Percentiles rank a stretch among this genome's conserved stretches.
Conservation (phyloP, 2,113 vertebrate species). For the Sylvia atricapilla region DNA sequence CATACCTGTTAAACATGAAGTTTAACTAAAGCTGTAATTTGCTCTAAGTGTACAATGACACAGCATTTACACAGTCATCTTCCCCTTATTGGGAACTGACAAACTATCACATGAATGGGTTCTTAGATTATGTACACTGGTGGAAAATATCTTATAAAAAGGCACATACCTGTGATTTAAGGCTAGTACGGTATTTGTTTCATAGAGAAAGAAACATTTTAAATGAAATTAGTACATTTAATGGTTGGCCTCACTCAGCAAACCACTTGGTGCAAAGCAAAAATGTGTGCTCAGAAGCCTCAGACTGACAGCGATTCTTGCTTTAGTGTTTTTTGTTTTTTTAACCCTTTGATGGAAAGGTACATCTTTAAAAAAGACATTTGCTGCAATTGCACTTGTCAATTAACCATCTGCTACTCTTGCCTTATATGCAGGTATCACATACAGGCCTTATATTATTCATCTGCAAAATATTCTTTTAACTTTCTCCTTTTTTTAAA, state of each 20-base stretch:
- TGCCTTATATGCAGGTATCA: not conserved
- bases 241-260: conserved; percentile 26
- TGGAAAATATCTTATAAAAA: conserved; percentile 76
- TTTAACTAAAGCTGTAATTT: conserved; percentile 37
- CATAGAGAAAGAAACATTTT: conserved; percentile 57
- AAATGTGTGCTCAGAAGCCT: conserved; percentile 55
- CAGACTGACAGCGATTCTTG: conserved; percentile 56
- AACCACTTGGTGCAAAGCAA: conserved; percentile 59
- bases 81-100: not conserved
- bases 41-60: conserved; percentile 35
- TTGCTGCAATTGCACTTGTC: conserved; percentile 34
- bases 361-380: conserved; percentile 44
- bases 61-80: conserved; percentile 14
- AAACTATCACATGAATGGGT: conserved; percentile 26
- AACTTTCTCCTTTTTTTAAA: conserved; percentile 61
- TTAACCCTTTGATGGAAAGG: not conserved
- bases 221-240: conserved; percentile 54
- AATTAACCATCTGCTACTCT: conserved; percentile 13
- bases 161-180: conserved; percentile 89
- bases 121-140: conserved; percentile 64
- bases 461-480: conserved; percentile 71
- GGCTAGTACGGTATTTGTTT: conserved; percentile 77
- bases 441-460: conserved; percentile 50
- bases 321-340: conserved; percentile 40
- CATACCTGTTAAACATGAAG: not conserved